Conservation (phyloP, 2,888 invertebrate genomes). For the Stegana nigrithorax region DNA sequence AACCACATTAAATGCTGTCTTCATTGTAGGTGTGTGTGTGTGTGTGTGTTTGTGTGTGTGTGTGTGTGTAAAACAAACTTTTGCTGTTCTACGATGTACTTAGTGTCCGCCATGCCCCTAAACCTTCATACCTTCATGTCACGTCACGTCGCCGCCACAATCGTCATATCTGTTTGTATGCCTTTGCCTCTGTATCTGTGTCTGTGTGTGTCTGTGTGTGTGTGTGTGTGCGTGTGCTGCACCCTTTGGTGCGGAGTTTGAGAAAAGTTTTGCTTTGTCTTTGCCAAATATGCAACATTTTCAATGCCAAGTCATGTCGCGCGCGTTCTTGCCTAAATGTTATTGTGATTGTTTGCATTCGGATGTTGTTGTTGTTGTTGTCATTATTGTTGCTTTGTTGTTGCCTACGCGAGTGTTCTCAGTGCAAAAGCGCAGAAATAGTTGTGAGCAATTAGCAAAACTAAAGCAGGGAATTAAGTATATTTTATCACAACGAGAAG, state of each 20-base stretch:
- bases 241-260: no score
- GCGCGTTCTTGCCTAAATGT: neutral
- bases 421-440: neutral
- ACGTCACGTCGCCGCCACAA: no score
- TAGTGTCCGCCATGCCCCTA: no score
- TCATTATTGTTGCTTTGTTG: neutral
- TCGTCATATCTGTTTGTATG: neutral
- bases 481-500: neutral
- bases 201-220: neutral
- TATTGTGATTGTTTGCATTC: neutral
- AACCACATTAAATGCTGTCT: no score
- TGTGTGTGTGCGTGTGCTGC: neutral
- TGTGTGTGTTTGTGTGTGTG: slow-evolving; percentile 14
- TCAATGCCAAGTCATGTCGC: neutral
- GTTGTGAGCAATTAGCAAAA: slow-evolving; percentile 9
- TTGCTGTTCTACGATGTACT: no score
- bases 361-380: neutral
- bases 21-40: neutral
- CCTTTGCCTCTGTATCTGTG: slow-evolving; percentile 36
- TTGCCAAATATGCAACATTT: slow-evolving; percentile 8
- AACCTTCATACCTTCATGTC: no score
- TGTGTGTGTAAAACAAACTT: no score
- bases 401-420: neutral
- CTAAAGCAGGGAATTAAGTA: neutral
- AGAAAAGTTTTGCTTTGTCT: neutral